Evolutionary conservation across 2,113 vertebrate genomes (phyloP).

Genomic region (Tenrec ecaudatus): DNA sequence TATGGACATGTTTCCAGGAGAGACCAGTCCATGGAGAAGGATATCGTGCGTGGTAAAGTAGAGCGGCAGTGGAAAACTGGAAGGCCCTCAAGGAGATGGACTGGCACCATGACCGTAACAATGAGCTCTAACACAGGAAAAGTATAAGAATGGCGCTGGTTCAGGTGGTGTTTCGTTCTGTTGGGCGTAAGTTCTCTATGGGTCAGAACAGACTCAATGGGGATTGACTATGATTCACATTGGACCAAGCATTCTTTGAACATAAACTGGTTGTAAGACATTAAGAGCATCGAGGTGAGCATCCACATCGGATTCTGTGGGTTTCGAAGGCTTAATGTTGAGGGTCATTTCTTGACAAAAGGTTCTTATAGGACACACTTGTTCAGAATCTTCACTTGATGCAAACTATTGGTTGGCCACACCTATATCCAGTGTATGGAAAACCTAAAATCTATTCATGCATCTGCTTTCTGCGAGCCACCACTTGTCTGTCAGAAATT

Average conservation of each 20-base stretch:
- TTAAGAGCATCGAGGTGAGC: neutral
- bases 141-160: too few species aligned
- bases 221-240: neutral
- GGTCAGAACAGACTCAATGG: too few species aligned
- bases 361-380: neutral
- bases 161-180: too few species aligned
- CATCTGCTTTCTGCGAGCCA: neutral
- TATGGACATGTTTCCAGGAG: too few species aligned
- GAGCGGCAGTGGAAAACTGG: too few species aligned
- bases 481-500: too few species aligned
- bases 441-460: neutral
- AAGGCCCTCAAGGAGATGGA: too few species aligned
- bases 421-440: neutral
- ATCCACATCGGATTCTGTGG: neutral
- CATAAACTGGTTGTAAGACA: neutral
- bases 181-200: too few species aligned
- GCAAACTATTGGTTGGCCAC: neutral
- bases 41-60: too few species aligned
- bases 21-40: too few species aligned
- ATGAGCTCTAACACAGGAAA: too few species aligned
- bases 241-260: neutral
- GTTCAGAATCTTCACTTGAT: neutral
- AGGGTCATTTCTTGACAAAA: neutral
- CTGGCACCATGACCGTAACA: too few species aligned
- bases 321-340: neutral